Evolutionary conservation across 2,113 vertebrate species (phyloP), one percentile per base, ranked within the genome.

Genomic region (Sylvietta virens): DNA sequence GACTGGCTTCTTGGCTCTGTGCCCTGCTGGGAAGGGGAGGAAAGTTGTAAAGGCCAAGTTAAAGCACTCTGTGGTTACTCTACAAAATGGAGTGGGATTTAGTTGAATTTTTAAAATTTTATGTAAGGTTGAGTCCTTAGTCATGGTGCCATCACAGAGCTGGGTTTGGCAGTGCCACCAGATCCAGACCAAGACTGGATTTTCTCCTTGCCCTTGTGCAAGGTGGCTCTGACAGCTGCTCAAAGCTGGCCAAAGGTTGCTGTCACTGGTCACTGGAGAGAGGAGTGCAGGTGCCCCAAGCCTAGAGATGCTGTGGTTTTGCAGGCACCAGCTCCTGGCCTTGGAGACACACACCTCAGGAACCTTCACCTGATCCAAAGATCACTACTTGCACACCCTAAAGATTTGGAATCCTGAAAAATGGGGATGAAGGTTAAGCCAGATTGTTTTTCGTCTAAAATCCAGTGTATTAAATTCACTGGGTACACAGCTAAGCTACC

Each of bases 301-400:
- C 15, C 30, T 5, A 7, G n/a, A 2, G 10, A 51, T 0, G 3
- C 15, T 1, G 7, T 1, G 1, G 7, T 7, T 67, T 67, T 1
- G 1, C 3, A 15, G 60, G 23, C 39, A 57, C 23, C 60, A 81
- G 33, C 26, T 81, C 45, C 60, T 56, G 60, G 22, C 31, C 64
- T 54, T 0, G 0, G 39, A 81, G 13, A 11, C 13, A 3, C 20
- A 7, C 27, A 65, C 28, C n/a, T 39, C 9, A 1, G 9, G 22
- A 12, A 15, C 58, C n/a, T 44, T 76, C 45, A 15, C 11, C 60
- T 35, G 9, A 83, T 10, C 53, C 6, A 3, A 35, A 13, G n/a
- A 37, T 79, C 33, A 31, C 44, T 64, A 16, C 27, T 27, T 72
- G 30, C 69, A 47, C 78, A 61, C n/a, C 44, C 39, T 72, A 57